Percentiles rank a stretch among this genome's conserved stretches.
Conservation (phyloP, 2,888 invertebrate genomes). For the Dasypogon diadema region DNA sequence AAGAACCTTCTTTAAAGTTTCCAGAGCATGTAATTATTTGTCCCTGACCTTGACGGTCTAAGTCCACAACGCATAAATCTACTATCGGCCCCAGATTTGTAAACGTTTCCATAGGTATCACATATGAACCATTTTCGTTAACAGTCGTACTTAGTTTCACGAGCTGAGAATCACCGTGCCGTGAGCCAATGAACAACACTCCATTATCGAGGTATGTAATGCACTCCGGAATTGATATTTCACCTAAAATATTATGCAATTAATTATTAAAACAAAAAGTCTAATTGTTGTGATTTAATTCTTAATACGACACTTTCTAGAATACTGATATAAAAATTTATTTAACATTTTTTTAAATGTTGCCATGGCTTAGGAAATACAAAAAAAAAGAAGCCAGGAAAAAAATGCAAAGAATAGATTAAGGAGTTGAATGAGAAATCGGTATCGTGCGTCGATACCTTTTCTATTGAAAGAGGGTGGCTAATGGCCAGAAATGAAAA, state of each 20-base stretch:
- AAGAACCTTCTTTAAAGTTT: slow-evolving; percentile 96
- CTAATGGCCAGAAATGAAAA: no score
- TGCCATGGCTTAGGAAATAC: no score
- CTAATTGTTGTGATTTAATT: background rate
- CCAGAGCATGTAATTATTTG: slow-evolving; percentile 98
- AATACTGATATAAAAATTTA: no score
- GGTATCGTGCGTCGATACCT: no score
- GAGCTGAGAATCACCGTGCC: slow-evolving; percentile 96
- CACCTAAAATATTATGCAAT: slow-evolving; percentile 71
- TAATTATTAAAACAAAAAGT: background rate
- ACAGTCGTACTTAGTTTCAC: slow-evolving; percentile 87
- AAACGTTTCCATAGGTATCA: slow-evolving; percentile 95
- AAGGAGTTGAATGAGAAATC: no score
- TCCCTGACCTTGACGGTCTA: slow-evolving; percentile 96
- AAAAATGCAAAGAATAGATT: no score
- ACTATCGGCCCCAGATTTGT: slow-evolving; percentile 97
- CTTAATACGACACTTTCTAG: background rate
- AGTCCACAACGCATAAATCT: slow-evolving; percentile 97
- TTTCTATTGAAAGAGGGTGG: no score
- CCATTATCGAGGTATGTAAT: slow-evolving; percentile 98
- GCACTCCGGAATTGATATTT: slow-evolving; percentile 95
- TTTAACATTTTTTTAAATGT: no score
- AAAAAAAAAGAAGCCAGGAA: no score
- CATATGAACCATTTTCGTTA: slow-evolving; percentile 89
- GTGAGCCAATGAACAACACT: slow-evolving; percentile 95